These are phyloP conservation scores for Liasis olivaceus DNA, from an alignment of 2,797 vertebrate species.

Conservation along the genomic window DNA sequence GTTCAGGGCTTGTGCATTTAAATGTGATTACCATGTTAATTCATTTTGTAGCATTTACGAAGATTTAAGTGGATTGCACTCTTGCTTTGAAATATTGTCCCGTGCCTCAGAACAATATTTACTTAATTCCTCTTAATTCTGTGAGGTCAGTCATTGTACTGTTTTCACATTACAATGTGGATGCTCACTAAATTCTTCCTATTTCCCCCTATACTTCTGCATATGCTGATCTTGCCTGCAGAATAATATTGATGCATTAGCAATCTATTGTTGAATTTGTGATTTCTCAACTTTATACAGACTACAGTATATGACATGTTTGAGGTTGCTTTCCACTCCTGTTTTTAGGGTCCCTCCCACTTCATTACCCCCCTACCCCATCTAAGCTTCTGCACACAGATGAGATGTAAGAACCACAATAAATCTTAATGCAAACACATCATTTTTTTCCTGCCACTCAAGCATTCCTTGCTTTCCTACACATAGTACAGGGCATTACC, in stretches of 20 bases:
- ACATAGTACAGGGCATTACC: no score
- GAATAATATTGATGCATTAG: neutral
- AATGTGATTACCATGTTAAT: neutral
- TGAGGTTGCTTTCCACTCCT: no score
- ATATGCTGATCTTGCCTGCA: neutral
- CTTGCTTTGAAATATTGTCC: neutral
- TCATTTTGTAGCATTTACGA: neutral
- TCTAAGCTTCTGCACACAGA: no score
- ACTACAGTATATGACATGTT: no score
- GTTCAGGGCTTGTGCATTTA: neutral
- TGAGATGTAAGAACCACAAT: no score
- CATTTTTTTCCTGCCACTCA: no score
- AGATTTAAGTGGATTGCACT: neutral
- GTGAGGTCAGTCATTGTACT: neutral
- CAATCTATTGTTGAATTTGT: no score
- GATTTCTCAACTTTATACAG: no score
- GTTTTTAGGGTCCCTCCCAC: no score
- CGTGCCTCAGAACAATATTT: neutral
- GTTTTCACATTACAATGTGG: neutral
- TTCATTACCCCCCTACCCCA: no score
- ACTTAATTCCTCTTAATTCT: neutral
- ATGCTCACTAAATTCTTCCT: neutral
- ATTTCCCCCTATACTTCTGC: neutral
- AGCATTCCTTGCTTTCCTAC: no score
- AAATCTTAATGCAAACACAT: no score